These are phyloP conservation scores for Diabrotica balteata DNA, from an alignment of 2,888 invertebrate species.

Conservation along the genomic window DNA sequence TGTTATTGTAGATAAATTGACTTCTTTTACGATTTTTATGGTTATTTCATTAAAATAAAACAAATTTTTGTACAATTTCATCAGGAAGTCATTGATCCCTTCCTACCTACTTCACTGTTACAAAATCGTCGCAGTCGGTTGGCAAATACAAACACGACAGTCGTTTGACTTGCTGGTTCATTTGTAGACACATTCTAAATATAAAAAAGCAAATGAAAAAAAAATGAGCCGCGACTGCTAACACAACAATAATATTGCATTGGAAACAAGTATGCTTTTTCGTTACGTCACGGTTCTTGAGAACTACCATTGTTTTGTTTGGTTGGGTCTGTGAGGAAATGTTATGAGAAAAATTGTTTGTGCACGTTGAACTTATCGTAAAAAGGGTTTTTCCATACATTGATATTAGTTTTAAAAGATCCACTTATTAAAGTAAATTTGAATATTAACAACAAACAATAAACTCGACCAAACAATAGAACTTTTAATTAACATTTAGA, in stretches of 20 bases:
- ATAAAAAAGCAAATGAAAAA: neutral
- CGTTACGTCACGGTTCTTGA: slow-evolving; percentile 4
- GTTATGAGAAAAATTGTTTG: neutral
- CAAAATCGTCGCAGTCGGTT: slow-evolving; percentile 1
- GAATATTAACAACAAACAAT: too few species aligned
- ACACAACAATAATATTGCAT: slow-evolving; percentile 1
- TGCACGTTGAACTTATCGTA: neutral
- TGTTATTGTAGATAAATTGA: neutral
- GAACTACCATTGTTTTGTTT: slow-evolving; percentile 1
- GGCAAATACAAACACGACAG: neutral
- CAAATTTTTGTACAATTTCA: neutral
- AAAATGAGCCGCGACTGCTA: slow-evolving; percentile 4
- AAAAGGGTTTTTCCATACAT: too few species aligned
- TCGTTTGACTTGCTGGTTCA: slow-evolving; percentile 9
- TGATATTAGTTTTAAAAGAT: too few species aligned
- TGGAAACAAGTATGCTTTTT: slow-evolving; percentile 5
- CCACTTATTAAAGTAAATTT: too few species aligned
- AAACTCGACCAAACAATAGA: too few species aligned
- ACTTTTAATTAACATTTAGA: too few species aligned
- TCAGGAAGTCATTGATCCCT: neutral
- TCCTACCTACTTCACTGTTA: slow-evolving; percentile 1
- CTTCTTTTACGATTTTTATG: neutral
- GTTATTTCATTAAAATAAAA: neutral
- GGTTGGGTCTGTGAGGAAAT: slow-evolving; percentile 7
- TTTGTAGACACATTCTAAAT: slow-evolving; percentile 13